A percentile compares a stretch with the other conserved stretches of the same genome.
phyloP scores from a whole-genome alignment of 2,888 invertebrate genomes.

The Clostera curtula region DNA sequence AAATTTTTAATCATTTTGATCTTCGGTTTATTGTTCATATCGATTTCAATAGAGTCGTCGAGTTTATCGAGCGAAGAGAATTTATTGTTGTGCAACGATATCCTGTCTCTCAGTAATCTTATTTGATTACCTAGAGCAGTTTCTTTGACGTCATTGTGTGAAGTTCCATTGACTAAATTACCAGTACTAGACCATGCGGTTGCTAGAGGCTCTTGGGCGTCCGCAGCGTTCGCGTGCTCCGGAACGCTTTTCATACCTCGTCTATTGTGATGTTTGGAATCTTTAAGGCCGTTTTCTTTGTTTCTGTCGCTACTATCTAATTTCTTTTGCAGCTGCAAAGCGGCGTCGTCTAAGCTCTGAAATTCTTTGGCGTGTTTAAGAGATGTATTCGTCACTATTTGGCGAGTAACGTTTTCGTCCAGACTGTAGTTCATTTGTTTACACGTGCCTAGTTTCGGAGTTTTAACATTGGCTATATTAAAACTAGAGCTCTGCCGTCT shows the following conservation, averaged over 20 bases:
- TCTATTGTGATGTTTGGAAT: slow-evolving; percentile 32
- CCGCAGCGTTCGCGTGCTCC: slow-evolving; percentile 41
- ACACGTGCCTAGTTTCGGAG: slow-evolving; percentile 66
- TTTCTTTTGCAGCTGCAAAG: slow-evolving; percentile 43
- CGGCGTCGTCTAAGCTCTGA: slow-evolving; percentile 81
- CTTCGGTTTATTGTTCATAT: slow-evolving; percentile 47
- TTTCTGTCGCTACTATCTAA: slow-evolving; percentile 31
- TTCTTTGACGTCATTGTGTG: slow-evolving; percentile 38
- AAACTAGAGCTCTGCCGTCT: slow-evolving; percentile 89
- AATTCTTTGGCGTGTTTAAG: slow-evolving; percentile 76
- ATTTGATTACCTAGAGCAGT: slow-evolving; percentile 61
- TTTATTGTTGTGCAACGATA: slow-evolving; percentile 62
- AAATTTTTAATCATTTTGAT: slow-evolving; percentile 83
- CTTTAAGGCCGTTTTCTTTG: slow-evolving; percentile 34
- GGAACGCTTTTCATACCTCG: slow-evolving; percentile 57
- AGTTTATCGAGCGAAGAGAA: slow-evolving; percentile 76
- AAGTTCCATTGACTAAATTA: slow-evolving; percentile 51
- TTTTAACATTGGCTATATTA: slow-evolving; percentile 77
- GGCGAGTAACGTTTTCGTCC: slow-evolving; percentile 79
- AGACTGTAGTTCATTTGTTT: slow-evolving; percentile 84
- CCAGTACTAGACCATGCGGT: slow-evolving; percentile 46
- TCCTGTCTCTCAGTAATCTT: slow-evolving; percentile 53
- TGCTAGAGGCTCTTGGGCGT: slow-evolving; percentile 25
- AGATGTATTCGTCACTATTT: slow-evolving; percentile 45
- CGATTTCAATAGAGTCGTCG: slow-evolving; percentile 52